Conservation (phyloP, 2,113 vertebrate species). For the Onychostruthus taczanowskii region DNA sequence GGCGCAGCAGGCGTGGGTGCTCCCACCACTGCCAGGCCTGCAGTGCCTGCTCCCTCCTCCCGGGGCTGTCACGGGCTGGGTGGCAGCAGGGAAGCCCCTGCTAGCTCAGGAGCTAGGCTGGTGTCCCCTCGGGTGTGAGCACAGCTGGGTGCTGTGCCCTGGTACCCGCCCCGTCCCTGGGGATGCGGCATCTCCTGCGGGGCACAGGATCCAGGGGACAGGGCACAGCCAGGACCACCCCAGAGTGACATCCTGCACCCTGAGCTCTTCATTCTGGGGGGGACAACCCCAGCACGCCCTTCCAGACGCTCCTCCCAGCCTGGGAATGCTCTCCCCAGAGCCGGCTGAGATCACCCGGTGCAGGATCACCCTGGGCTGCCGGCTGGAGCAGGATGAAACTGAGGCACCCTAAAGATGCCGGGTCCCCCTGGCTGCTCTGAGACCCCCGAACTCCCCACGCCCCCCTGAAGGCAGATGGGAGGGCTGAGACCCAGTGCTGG, state of each 20-base stretch:
- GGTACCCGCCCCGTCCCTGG: not conserved
- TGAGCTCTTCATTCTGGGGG: not conserved
- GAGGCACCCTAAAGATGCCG: fast-evolving
- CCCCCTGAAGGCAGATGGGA: fast-evolving
- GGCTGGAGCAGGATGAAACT: not conserved
- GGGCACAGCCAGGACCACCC: fast-evolving
- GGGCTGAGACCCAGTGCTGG: not conserved
- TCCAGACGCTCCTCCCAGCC: not conserved
- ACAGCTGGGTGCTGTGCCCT: fast-evolving
- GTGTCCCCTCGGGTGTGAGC: not conserved
- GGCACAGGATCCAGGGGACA: not conserved
- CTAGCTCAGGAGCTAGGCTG: fast-evolving
- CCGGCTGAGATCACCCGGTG: fast-evolving
- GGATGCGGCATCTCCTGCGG: not conserved
- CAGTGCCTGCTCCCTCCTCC: not conserved
- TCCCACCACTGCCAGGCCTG: not conserved
- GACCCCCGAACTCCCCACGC: fast-evolving
- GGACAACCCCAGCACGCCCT: fast-evolving
- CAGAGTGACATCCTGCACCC: not conserved
- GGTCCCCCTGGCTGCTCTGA: fast-evolving
- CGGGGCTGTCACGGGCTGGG: not conserved
- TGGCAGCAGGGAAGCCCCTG: not conserved
- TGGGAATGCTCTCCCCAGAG: not conserved
- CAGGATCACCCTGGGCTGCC: not conserved
- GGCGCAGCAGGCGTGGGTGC: not conserved